Evolutionary conservation across 2,113 vertebrate species (phyloP), one percentile per base, ranked within the genome.

Genomic region (Baryphthengus martii): DNA sequence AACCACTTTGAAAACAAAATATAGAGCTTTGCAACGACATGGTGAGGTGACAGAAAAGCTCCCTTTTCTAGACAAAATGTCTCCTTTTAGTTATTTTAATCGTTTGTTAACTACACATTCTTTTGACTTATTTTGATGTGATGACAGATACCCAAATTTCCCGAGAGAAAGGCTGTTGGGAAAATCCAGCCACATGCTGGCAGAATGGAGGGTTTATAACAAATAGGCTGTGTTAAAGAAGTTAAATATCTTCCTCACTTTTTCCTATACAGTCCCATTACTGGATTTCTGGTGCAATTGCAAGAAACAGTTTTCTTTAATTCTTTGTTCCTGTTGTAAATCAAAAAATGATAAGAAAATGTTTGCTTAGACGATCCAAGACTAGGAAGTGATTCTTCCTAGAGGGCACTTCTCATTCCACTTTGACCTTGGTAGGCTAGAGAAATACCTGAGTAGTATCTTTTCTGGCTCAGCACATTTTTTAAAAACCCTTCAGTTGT

Each of bases 401-500:
- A 86, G 31, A 35, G 40, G 52, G 20, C 42, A 63, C 11, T 66
- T 92, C 31, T 81, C 31, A 29, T 82, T 93, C 47, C 15, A 52
- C 29, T 89, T 74, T 71, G 71, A 86, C 79, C 85, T 89, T 89
- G 44, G 77, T 58, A 66, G 15, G 39, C 52, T 71, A 39, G 68
- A 88, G 72, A 93, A 95, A 77, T 93, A 95, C 88, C 82, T 89
- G 87, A 95, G 87, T 65, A 75, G 73, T 47, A 49, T 90, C 50
- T 91, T 95, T 93, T 93, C 95, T 97, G 85, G 85, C 94, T 96
- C 95, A 96, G 95, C 85, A 96, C 65, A 95, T 95, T 95, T 96
- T 92, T 61, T 2, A 23, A 86, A 94, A 81, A 62, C 4, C 5
- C 8, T 66, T 88, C 61, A 55, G 23, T 63, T 66, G 29, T 62